Evolutionary conservation across 2,888 invertebrate species (phyloP).

Genomic region (Heliothis peltigera): DNA sequence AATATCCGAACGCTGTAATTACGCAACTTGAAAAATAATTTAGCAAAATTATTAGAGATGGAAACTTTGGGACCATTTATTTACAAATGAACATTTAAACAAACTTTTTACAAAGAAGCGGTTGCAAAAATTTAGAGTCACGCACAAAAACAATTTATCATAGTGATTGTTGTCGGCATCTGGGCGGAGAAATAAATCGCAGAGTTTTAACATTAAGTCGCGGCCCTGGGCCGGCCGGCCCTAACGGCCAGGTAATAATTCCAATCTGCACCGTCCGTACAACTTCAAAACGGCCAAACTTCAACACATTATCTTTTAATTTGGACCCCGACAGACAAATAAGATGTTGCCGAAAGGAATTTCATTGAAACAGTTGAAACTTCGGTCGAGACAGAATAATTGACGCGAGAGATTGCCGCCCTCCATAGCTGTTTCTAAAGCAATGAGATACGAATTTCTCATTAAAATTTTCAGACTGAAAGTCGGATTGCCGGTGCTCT

Average conservation of each 20-base stretch:
- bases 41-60: conserved; percentile 54
- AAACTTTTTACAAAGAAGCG: conserved; percentile 66
- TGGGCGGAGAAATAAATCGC: conserved; percentile 84
- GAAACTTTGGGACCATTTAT: conserved; percentile 57
- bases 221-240: conserved; percentile 52
- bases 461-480: conserved; percentile 85
- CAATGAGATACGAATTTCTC: conserved; percentile 87
- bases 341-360: conserved; percentile 77
- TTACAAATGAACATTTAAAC: conserved; percentile 62
- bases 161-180: conserved; percentile 84
- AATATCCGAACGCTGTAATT: conserved; percentile 51
- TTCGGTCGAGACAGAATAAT: conserved; percentile 79
- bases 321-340: conserved; percentile 79
- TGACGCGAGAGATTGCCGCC: conserved; percentile 78
- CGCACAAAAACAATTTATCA: conserved; percentile 81
- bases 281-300: conserved; percentile 85
- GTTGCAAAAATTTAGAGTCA: conserved; percentile 75
- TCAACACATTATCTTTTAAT: conserved; percentile 86
- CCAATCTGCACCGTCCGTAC: conserved; percentile 81
- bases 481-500: conserved; percentile 79
- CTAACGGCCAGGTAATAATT: conserved; percentile 85
- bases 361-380: conserved; percentile 75
- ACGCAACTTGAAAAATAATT: conserved; percentile 44
- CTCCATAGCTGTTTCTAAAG: conserved; percentile 79
- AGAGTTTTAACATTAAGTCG: conserved; percentile 80